Conservation (phyloP, 2,797 vertebrate genomes). For the Hapalemur alaotrensis region DNA sequence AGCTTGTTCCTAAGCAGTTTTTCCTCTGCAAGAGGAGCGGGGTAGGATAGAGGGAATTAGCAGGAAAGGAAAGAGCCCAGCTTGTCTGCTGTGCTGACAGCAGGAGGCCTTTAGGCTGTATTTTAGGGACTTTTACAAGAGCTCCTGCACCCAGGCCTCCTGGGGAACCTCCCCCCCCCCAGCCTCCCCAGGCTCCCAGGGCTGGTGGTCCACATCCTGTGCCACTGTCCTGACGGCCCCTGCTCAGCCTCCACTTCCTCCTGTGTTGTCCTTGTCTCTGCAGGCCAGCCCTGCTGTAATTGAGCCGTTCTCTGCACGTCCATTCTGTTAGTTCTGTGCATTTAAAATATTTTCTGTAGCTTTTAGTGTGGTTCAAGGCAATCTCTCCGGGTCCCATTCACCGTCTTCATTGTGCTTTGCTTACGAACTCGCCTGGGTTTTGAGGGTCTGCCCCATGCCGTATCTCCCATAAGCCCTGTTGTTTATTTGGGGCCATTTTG, state of each 20-base stretch:
- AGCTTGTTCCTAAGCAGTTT: not conserved
- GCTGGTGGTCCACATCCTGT: fast-evolving
- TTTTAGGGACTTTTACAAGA: not conserved
- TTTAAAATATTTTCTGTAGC: not conserved
- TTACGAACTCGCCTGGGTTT: not conserved
- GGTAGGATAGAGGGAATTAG: not conserved
- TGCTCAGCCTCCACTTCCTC: not conserved
- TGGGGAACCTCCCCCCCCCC: not conserved
- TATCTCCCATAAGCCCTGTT: not conserved
- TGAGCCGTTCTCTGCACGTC: fast-evolving
- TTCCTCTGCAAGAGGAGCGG: not conserved
- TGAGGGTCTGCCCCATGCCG: not conserved
- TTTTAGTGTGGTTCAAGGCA: fast-evolving
- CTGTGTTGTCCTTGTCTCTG: fast-evolving
- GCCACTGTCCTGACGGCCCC: fast-evolving
- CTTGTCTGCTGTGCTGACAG: not conserved
- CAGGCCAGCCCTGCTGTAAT: not conserved
- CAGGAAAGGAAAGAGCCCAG: not conserved
- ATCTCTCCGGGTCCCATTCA: not conserved
- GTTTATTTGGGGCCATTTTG: not conserved
- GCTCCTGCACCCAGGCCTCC: not conserved
- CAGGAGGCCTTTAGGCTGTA: not conserved
- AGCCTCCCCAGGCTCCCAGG: not conserved
- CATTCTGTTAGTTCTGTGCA: not conserved
- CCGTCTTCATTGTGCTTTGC: not conserved